Evolutionary conservation across 2,888 invertebrate species (phyloP).

Genomic region (Serrognathus titanus): DNA sequence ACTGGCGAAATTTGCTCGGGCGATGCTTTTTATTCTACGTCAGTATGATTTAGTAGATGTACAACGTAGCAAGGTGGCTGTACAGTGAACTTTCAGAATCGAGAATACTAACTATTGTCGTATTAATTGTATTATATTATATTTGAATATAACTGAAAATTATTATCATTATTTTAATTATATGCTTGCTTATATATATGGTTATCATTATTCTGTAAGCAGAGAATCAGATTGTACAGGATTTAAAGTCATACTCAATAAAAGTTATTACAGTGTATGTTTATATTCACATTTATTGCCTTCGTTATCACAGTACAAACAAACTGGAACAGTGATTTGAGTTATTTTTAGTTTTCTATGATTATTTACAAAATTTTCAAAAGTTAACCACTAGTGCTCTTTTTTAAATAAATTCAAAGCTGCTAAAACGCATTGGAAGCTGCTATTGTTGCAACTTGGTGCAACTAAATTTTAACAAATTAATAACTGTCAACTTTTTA

Average conservation of each 20-base stretch:
- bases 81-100: conserved; percentile 42
- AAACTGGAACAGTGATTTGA: no score
- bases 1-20: background rate
- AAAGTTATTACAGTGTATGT: conserved; percentile 37
- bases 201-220: conserved; percentile 45
- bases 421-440: no score
- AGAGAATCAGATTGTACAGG: conserved; percentile 48
- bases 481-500: no score
- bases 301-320: no score
- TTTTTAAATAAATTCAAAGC: no score
- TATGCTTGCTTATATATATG: conserved; percentile 44
- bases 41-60: conserved; percentile 37
- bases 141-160: conserved; percentile 44
- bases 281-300: background rate
- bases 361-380: no score
- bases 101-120: conserved; percentile 32
- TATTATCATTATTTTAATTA: conserved; percentile 30
- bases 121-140: conserved; percentile 43
- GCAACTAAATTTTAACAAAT: no score
- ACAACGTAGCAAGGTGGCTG: conserved; percentile 49
- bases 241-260: conserved; percentile 46
- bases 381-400: no score
- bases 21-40: conserved; percentile 4
- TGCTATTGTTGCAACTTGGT: no score
- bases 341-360: no score